Evolutionary conservation across 2,797 vertebrate genomes (phyloP).

Genomic region (Ispidina picta): DNA sequence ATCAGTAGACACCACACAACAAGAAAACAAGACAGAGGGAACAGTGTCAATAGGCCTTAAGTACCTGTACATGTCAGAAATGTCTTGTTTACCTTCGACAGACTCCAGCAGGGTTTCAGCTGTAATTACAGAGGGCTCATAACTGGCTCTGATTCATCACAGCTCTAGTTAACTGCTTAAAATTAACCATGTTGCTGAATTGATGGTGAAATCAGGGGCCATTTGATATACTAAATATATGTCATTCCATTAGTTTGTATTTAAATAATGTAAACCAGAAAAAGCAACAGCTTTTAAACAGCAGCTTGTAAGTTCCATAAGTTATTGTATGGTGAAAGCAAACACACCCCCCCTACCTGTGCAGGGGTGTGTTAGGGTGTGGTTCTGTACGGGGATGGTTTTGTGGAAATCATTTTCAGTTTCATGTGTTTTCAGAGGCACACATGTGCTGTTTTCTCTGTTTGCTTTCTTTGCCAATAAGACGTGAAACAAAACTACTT

Average conservation of each 20-base stretch:
- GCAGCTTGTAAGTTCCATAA: neutral
- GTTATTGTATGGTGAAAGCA: neutral
- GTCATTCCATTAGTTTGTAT: slow-evolving; percentile 15
- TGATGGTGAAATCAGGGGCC: neutral
- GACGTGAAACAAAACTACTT: neutral
- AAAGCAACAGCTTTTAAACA: neutral
- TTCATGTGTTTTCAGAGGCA: neutral
- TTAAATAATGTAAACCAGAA: neutral
- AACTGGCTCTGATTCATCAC: neutral
- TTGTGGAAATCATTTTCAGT: neutral
- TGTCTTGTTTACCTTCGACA: neutral
- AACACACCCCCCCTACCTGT: neutral
- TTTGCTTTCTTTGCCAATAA: neutral
- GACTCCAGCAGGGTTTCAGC: neutral
- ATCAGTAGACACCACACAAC: neutral
- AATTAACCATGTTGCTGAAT: neutral
- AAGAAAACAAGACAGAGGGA: neutral
- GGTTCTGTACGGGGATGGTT: neutral
- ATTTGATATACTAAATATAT: neutral
- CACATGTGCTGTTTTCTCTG: neutral
- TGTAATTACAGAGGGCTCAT: neutral
- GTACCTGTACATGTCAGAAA: neutral
- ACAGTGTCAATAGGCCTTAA: neutral
- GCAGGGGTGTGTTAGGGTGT: neutral
- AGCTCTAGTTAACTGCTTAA: neutral